Base-by-base conservation (phyloP, 37 sponge, comb jelly and placozoan genomes). In the Spongia lamella region DNA sequence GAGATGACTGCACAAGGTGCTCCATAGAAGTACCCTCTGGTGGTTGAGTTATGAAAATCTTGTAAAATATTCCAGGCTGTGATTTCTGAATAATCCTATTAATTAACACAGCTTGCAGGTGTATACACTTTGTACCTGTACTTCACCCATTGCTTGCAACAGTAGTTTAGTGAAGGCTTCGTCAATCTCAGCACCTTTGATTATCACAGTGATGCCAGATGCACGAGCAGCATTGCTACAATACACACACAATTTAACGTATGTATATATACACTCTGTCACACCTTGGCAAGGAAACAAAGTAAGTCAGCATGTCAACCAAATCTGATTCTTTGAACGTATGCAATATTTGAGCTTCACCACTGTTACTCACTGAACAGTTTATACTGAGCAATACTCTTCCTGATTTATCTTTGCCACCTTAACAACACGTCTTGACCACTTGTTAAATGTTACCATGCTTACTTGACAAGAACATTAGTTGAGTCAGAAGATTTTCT, bases 281-380 rank as follows among this genome's bases (percentile, higher is more conserved):
- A 19, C 33, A 87, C 88, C 68, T 81, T 63, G 91, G 83, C 24
- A 90, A 66, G n/a, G 82, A 75, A 17, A 87, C 81, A 70, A 81
- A 86, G 79, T 90, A 86, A 54, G 82, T 38, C 22, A 90, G 56
- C 67, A 90, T 82, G 57, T 90, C 86, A 38, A 77, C 21, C 16
- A 86, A 21, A 11, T 82, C 91, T 11, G 77, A 25, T 26, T 68
- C 27, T 0, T 59, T 65, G 24, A 90, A 54, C 53, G 81, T 83
- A 60, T 73, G 77, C 51, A 90, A 66, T 16, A 35, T 34, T 27
- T 82, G 83, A n/a, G 66, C 27, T 0, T 56, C 51, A n/a, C n/a
- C n/a, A 13, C 36, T 15, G n/a, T 35, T 22, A 21, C 74, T 56
- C 19, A 25, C 56, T 0, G 78, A 69, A 56, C 82, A 79, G n/a